Base-by-base conservation (phyloP, 2,113 vertebrate species). In the Triplophysa dalaica region DNA sequence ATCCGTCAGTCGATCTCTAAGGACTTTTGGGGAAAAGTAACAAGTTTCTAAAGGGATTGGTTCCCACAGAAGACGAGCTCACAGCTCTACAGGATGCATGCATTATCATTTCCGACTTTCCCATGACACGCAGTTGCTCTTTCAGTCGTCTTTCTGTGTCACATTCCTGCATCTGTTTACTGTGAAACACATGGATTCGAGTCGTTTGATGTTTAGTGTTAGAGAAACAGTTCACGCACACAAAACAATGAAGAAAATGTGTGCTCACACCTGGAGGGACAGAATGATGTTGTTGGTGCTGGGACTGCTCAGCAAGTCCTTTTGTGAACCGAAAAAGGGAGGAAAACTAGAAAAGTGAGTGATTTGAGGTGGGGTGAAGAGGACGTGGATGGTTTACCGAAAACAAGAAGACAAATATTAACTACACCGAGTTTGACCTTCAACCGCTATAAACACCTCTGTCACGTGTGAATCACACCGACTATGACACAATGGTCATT, bases 51-150 rank as follows among this genome's bases (percentile, higher is more conserved):
- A 62, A 48, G 10, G 21, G 58, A 38, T 75, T 62, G n/a, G 9
- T 75, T 75, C 70, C 54, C 54, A 74, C 54, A 74, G 70, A 61
- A 10, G 54, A 74, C 3, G 8, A 60, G 54, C 54, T 60, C 58
- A 14, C 72, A 62, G 22, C 72, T 48, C 38, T 48, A 63, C 73
- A 63, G 41, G 41, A 75, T 63, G 73, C 73, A 75, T 75, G 63
- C 73, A 75, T 75, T 48, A 75, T 63, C 9, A 63, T 63, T 58
- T 11, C n/a, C n/a, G 21, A n/a, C 54, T 21, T 58, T 75, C 73
- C 41, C 73, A 75, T 50, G 58, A 63, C 73, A 63, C 22, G 58
- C 61, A 60, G 56, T 41, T 21, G 16, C 61, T 74, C 70, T 61
- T 72, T 52, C 69, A 72, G 33, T 56, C 50, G 52, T 48, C 68